Conservation (phyloP, 2,113 vertebrate species). For the Xiphophorus maculatus region DNA sequence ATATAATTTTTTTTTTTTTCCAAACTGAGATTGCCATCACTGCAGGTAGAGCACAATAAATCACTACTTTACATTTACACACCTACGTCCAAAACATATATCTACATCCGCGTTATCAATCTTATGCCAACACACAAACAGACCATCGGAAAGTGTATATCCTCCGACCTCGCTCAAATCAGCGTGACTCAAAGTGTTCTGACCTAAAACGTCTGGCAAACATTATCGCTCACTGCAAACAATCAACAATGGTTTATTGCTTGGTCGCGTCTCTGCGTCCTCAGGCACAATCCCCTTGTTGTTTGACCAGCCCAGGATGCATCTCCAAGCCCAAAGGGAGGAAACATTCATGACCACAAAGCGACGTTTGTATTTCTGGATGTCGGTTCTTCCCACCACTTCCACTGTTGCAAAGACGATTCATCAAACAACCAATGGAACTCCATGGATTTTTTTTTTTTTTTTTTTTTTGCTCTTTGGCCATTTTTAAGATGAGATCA, state of each 20-base stretch:
- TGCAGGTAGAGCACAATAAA: neutral
- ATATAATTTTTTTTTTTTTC: neutral
- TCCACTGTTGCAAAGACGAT: slow-evolving; percentile 36
- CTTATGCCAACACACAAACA: neutral
- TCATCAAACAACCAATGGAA: slow-evolving; percentile 27
- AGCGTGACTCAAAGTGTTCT: slow-evolving; percentile 47
- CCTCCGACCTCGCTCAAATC: slow-evolving; percentile 1
- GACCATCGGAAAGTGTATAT: neutral
- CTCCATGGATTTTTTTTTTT: slow-evolving; percentile 1
- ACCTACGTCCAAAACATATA: neutral
- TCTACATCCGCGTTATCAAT: neutral
- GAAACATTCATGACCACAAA: slow-evolving; percentile 57
- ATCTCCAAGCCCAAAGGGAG: slow-evolving; percentile 61
- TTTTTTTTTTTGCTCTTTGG: slow-evolving; percentile 7
- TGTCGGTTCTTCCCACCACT: slow-evolving; percentile 58
- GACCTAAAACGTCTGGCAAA: slow-evolving; percentile 69
- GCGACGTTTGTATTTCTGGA: slow-evolving; percentile 53
- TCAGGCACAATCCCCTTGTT: slow-evolving; percentile 59
- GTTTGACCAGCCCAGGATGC: slow-evolving; percentile 55
- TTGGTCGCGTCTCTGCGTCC: slow-evolving; percentile 45
- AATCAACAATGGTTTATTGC: slow-evolving; percentile 57
- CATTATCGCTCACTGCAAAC: slow-evolving; percentile 56
- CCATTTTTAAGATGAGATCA: slow-evolving; percentile 25
- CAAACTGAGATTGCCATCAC: neutral
- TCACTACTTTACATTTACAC: too few relatives aligned